Evolutionary conservation across 2,888 invertebrate genomes (phyloP), one percentile per base, ranked within the genome.

Genomic region (Nymphalis polychloros): DNA sequence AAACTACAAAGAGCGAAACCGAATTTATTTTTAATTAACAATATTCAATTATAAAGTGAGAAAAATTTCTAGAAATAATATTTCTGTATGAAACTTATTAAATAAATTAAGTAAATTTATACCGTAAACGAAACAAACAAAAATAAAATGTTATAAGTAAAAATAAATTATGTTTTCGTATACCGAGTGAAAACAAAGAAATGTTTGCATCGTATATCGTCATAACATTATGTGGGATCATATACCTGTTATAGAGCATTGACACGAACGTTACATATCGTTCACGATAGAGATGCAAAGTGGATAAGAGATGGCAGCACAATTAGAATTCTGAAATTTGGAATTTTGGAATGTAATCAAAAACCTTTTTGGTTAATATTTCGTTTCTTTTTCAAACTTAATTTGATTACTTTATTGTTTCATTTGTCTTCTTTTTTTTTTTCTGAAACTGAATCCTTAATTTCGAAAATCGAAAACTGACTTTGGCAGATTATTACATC

Each of bases 141-240:
- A 65, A 19, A 7, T 19, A 23, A 47, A 65, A 48, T 57, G 23
- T 35, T 35, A 49, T 20, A 49, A 17, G n/a, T 52, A 27, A 10
- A n/a, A 41, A 46, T 59, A 16, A n/a, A 16, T 47, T 52, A 35
- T 31, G 62, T 50, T 61, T 61, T 57, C n/a, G 31, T 41, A 50
- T n/a, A 41, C 50, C 41, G n/a, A 13, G 49, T 49, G 52, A 46
- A 31, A 69, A 62, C 62, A 69, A 69, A 69, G 69, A 57, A 19
- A 61, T 57, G 10, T 57, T 48, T 49, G n/a, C 50, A 48, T 27
- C n/a, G 50, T 67, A 60, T 69, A 53, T 20, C 47, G 49, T 60
- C 67, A 65, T 52, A 63, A 69, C 59, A 53, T 67, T 64, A 64
- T 35, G 16, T 27, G 55, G 35, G 71, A 64, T 64, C 71, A 46